Evolutionary conservation across 2,113 vertebrate genomes (phyloP).

Genomic region (Lamprotornis superbus): DNA sequence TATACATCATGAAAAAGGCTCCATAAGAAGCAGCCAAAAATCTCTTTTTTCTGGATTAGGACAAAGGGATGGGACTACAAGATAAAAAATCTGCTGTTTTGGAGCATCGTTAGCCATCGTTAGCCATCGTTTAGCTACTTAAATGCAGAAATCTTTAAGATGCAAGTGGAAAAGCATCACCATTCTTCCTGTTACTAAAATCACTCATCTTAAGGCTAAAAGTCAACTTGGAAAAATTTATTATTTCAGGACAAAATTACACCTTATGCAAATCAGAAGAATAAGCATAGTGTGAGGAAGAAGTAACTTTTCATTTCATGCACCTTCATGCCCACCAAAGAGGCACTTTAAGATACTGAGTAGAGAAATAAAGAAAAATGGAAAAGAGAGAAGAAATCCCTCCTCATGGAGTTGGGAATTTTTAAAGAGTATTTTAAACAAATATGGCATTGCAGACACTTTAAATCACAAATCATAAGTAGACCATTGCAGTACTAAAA

Average conservation of each 20-base stretch:
- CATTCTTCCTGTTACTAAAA: not conserved
- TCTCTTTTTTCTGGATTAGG: not conserved
- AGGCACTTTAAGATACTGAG: not conserved
- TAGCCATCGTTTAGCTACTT: not conserved
- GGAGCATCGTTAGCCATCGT: not conserved
- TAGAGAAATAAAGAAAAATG: not conserved
- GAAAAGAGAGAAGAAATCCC: not conserved
- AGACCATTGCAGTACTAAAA: not conserved
- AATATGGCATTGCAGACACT: not conserved
- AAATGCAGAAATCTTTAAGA: not conserved
- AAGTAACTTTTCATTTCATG: not conserved
- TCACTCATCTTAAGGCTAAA: not conserved
- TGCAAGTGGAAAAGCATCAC: not conserved
- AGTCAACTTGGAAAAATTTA: not conserved
- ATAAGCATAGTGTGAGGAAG: not conserved
- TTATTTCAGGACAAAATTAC: not conserved
- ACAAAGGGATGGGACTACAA: not conserved
- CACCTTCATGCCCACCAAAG: not conserved
- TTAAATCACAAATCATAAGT: not conserved
- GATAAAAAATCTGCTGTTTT: not conserved
- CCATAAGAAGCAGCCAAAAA: not conserved
- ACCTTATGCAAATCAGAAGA: not conserved
- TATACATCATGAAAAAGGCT: not conserved
- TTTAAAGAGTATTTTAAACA: not conserved
- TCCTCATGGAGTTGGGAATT: not conserved